phyloP scores from a whole-genome alignment of 2,888 invertebrate genomes.

The Paralinhomoeus sp. region DNA sequence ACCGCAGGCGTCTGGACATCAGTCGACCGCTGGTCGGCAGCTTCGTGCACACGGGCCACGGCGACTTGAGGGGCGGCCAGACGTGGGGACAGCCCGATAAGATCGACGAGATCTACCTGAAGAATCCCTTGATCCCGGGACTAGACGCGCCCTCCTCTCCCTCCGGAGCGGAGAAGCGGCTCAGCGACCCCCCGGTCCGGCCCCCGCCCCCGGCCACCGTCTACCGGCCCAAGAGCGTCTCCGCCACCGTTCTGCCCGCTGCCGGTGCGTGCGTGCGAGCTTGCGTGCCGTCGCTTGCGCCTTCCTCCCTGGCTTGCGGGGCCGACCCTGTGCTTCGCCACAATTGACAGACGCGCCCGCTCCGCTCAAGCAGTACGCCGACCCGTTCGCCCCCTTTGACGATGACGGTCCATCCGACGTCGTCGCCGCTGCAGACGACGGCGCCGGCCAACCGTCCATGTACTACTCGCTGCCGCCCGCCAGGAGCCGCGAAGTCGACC shows the following conservation, averaged over 20 bases:
- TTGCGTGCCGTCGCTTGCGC: too few species aligned
- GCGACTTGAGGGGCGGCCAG: constrained; percentile 24
- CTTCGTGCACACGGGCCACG: constrained; percentile 48
- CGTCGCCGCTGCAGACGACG: background rate
- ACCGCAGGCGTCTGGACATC: constrained; percentile 35
- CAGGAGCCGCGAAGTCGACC: background rate
- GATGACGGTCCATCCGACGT: too few species aligned
- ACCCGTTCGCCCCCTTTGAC: background rate
- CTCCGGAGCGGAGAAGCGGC: too few species aligned
- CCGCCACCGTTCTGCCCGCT: too few species aligned
- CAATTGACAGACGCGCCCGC: too few species aligned
- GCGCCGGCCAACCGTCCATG: constrained; percentile 4
- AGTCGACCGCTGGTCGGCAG: constrained; percentile 55
- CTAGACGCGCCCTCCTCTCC: background rate
- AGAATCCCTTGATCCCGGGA: constrained; percentile 15
- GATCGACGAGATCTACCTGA: constrained; percentile 37
- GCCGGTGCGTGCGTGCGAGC: too few species aligned
- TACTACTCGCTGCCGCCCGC: too few species aligned
- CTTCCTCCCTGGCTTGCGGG: too few species aligned
- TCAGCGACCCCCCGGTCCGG: too few species aligned
- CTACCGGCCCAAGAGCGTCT: too few species aligned
- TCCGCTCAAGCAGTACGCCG: background rate
- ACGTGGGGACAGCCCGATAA: constrained; percentile 60
- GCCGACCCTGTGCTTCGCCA: too few species aligned
- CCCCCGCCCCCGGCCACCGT: too few species aligned